A percentile compares a stretch with the other conserved stretches of the same genome.
These are phyloP conservation scores for Hydrophis major DNA, from an alignment of 2,797 vertebrate species.

Conservation along the genomic window DNA sequence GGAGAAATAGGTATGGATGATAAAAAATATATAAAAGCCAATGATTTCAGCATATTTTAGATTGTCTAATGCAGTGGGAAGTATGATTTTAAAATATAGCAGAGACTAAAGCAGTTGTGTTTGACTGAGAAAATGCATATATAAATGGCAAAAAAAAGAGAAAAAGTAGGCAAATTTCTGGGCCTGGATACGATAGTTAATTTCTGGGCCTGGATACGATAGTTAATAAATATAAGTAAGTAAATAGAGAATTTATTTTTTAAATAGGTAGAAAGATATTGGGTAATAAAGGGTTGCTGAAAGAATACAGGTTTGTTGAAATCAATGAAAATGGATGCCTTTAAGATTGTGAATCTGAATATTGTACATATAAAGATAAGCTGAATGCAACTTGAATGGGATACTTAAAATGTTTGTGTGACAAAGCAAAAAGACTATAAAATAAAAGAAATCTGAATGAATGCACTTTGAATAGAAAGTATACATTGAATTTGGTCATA, in stretches of 20 bases:
- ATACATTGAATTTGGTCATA: neutral
- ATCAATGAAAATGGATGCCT: neutral
- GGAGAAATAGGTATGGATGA: neutral
- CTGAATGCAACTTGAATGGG: neutral
- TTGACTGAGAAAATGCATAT: neutral
- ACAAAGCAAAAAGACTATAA: neutral
- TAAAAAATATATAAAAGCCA: neutral
- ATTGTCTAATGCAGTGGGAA: neutral
- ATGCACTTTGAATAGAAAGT: neutral
- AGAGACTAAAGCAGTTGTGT: neutral
- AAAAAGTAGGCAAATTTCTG: neutral
- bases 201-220: neutral
- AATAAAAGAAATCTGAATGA: neutral
- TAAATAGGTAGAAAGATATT: neutral
- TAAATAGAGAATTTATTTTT: neutral
- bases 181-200: neutral
- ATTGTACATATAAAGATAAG: neutral
- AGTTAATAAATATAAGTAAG: neutral
- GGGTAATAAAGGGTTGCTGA: neutral
- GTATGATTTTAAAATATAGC: neutral
- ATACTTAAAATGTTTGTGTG: neutral
- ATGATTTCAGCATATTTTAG: neutral
- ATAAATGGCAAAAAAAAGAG: neutral
- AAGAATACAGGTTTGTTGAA: neutral
- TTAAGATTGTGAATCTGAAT: neutral